A percentile compares a stretch with the other conserved stretches of the same genome.
Conservation (phyloP, 2,797 vertebrate genomes). For the Betta splendens region DNA sequence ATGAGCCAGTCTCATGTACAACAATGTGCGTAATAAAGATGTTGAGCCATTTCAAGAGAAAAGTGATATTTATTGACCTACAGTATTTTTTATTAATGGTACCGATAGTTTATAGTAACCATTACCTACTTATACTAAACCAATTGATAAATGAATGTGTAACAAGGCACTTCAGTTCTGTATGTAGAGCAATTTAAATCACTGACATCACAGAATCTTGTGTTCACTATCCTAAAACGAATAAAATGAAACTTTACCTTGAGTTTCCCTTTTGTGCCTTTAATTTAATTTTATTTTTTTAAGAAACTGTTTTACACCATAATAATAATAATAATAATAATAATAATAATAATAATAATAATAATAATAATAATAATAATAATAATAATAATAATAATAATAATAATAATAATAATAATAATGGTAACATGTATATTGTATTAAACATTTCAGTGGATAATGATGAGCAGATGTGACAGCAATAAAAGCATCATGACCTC, state of each 20-base stretch:
- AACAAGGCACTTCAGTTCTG: slow-evolving; percentile 25
- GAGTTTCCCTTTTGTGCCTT: neutral
- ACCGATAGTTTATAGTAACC: slow-evolving; percentile 33
- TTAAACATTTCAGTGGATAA: slow-evolving; percentile 68
- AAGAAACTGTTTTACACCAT: too few species aligned
- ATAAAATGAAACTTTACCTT: slow-evolving; percentile 56
- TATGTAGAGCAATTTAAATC: slow-evolving; percentile 31
- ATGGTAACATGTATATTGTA: too few species aligned
- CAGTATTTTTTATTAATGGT: slow-evolving; percentile 48
- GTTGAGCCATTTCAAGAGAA: slow-evolving; percentile 36
- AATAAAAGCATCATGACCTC: slow-evolving; percentile 56
- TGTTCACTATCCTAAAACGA: slow-evolving; percentile 47
- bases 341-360: too few species aligned
- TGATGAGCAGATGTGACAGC: slow-evolving; percentile 74
- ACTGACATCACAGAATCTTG: slow-evolving; percentile 21
- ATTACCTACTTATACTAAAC: slow-evolving; percentile 38
- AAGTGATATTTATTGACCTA: slow-evolving; percentile 66
- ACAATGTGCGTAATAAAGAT: slow-evolving; percentile 16
- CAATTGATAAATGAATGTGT: slow-evolving; percentile 38
- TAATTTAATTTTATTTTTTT: too few species aligned
- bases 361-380: too few species aligned
- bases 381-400: too few species aligned
- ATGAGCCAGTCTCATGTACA: slow-evolving; percentile 6
- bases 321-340: too few species aligned
- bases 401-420: too few species aligned